Conservation (phyloP, 1,140 invertebrate genomes). For the Drosophila erecta region DNA sequence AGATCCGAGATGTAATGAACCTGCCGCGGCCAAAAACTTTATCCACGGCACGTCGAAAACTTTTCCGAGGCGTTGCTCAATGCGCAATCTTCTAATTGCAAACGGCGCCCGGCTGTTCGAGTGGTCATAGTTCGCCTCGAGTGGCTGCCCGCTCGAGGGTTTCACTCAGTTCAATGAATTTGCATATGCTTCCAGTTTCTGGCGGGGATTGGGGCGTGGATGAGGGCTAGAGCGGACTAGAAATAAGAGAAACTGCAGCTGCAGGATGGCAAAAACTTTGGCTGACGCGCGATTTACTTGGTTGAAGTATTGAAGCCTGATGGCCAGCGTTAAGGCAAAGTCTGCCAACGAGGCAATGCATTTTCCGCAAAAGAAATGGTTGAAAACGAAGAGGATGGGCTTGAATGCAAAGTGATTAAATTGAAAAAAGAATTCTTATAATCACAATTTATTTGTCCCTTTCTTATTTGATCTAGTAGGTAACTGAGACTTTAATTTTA, state of each 20-base stretch:
- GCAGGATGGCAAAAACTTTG: conserved; percentile 54
- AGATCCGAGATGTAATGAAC: conserved; percentile 24
- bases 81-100: conserved; percentile 70
- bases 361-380: neutral
- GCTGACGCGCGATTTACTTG: conserved; percentile 59
- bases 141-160: conserved; percentile 45
- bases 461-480: too few species aligned
- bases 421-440: too few species aligned
- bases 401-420: too few species aligned
- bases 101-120: conserved; percentile 50
- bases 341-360: neutral
- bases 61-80: conserved; percentile 73
- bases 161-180: conserved; percentile 67
- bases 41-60: conserved; percentile 47
- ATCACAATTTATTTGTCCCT: too few species aligned
- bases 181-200: conserved; percentile 51
- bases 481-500: too few species aligned
- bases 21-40: conserved; percentile 54
- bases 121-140: conserved; percentile 56
- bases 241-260: conserved; percentile 20
- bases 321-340: neutral
- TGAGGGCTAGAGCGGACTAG: neutral
- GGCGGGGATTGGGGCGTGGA: neutral
- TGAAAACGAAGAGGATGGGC: neutral
- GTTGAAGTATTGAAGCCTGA: conserved; percentile 41